Base-by-base conservation (phyloP, 2,113 vertebrate genomes). In the Isurus oxyrinchus region DNA sequence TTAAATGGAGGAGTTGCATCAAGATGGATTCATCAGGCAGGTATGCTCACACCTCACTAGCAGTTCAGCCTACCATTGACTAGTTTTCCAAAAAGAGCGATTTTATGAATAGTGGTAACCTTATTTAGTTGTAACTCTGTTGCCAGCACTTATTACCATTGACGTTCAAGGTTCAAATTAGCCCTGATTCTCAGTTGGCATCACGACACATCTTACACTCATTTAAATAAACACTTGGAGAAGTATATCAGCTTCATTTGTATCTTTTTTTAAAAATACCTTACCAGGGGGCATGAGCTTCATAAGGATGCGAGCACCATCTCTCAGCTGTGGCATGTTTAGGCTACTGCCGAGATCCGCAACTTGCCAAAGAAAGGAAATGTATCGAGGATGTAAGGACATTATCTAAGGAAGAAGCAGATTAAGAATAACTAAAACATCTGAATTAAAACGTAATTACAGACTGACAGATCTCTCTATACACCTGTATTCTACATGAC, bases 361-460 rank as follows among this genome's bases (percentile, higher is more conserved):
- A 97, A 99, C 98, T 98, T 99, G 99, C 99, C 99, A 99, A 97
- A 99, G 98, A 98, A 99, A 99, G 97, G 99, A 99, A 97, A 99
- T 99, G 97, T 99, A 99, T 98, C 99, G 99, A 97, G 99, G 98
- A 97, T 99, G 99, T 97, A 99, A 98, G 69, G 99, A 99, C 99
- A 99, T 99, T 96, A 99, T 99, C 99, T 99, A 97, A 96, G 98
- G 97, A 96, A 97, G 59, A 84, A 97, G 96, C 55, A 97, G 8
- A 97, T 69, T 94, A 53, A 23, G 40, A 95, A 95, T 31, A 55
- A 55, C 66, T 16, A 95, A 95, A 27, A 76, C 49, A 95, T 55
- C 94, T 35, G 40, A 95, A 59, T 69, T 72, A 72, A 6, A 72
- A 95, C 27, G 55, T 27, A 72, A 95, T 35, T 21, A 67, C 25